These are phyloP conservation scores for Tangara arthus DNA, from an alignment of 2,797 vertebrate species.

Conservation along the genomic window DNA sequence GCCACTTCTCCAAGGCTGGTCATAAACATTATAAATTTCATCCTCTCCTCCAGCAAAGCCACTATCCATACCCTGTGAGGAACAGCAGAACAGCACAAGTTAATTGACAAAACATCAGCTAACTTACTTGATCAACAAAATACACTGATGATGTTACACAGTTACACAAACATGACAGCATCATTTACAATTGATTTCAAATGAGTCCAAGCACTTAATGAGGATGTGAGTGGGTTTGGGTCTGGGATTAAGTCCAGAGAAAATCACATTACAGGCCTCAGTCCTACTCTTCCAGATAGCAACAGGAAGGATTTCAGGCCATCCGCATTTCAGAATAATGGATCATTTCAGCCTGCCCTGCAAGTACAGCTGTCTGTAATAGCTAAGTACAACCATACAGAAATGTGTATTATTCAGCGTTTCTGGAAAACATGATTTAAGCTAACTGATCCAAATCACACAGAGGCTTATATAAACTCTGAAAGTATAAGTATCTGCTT, in stretches of 20 bases:
- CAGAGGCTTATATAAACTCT: background rate
- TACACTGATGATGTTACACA: background rate
- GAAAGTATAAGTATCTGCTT: background rate
- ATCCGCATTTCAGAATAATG: background rate
- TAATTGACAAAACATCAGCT: background rate
- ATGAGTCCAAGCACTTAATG: background rate
- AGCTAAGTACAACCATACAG: background rate
- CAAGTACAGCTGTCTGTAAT: background rate
- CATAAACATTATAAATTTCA: constrained; percentile 93
- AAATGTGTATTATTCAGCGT: background rate
- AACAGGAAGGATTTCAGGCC: background rate
- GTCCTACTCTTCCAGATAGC: background rate
- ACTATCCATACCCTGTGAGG: constrained; percentile 91
- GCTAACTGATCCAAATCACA: constrained; percentile 16
- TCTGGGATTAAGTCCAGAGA: background rate
- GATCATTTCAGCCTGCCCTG: background rate
- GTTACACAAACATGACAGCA: background rate
- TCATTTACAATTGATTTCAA: background rate
- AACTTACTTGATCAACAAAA: background rate
- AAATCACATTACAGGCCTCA: background rate
- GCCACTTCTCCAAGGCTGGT: constrained; percentile 89
- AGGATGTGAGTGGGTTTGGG: background rate
- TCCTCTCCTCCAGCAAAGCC: constrained; percentile 96
- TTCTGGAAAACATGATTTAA: constrained; percentile 8
- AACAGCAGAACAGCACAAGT: background rate